Evolutionary conservation across 2,113 vertebrate genomes (phyloP), one percentile per base, ranked within the genome.

Genomic region (Sorex fumeus): DNA sequence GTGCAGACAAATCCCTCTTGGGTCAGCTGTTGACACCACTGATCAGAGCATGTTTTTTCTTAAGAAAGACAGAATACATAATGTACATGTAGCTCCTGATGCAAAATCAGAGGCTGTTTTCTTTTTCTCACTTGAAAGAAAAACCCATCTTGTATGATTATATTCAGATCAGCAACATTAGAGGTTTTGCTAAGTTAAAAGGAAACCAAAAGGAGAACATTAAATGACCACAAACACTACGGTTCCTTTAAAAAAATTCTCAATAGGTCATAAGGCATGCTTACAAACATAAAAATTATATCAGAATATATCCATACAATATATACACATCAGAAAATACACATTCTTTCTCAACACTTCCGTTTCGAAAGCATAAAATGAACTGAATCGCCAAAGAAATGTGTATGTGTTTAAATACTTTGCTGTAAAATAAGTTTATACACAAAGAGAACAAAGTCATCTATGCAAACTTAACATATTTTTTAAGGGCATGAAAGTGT

Each of bases 31-130:
- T 88, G 90, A 23, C 23, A 91, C 7, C 16, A 70, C 23, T 76
- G 74, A 80, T 94, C 90, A 87, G 28, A 86, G 21, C 3, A 76
- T 25, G 75, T 4, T 32, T 89, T 84, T 71, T 93, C 79, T 80
- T 66, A 79, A 78, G 40, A 72, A 36, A 82, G 71, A 74, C 47
- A 60, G 40, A 43, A 45, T 90, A 9, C 30, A 62, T 3, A 88
- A 78, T 0, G 0, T 6, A 90, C 1, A 11, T 12, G 30, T 0
- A 71, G 6, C 32, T 0, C 45, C 50, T 71, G 75, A 67, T 77
- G 16, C 11, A 86, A 92, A 79, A n/a, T 40, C 8, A 4, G 21
- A 43, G 57, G 19, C 32, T 91, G 9, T 76, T 86, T 66, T 32
- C 43, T 76, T 86, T 66, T 34, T 43, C 75, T 87, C 45, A 75